Base-by-base conservation (phyloP, 1,140 invertebrate species). In the Lordiphosa mommai region DNA sequence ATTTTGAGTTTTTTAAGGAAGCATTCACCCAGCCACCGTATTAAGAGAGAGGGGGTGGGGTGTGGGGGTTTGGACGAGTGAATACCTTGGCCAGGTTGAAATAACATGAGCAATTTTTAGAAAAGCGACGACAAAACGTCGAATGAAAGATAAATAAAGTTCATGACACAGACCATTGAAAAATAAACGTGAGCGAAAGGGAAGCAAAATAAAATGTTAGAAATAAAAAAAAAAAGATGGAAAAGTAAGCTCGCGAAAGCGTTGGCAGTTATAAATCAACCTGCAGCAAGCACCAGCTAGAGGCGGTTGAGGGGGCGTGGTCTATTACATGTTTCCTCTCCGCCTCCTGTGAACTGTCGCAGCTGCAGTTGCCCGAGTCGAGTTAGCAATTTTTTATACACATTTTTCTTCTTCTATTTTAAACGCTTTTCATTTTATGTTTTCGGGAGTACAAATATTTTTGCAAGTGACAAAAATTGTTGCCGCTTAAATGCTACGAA, bases 81-180 rank as follows among this genome's bases (percentile, higher is more conserved):
- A 29, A 27, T 46, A 29, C 43, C 48, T 50, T 71, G 52, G 66
- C 51, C 76, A 84, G 77, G 66, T 71, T 77, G 77, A 85, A 82
- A 82, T 77, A 84, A 82, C 72, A 82, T 65, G 77, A 68, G 58
- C 48, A 69, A 72, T 82, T 84, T 74, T 85, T 79, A 85, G 79
- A 79, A 69, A 69, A 84, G 61, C 58, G 72, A 72, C 69, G 82
- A 82, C 72, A 71, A 71, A 86, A 86, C 73, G 82, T 86, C 82
- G 82, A 86, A 86, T 86, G 82, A 77, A 86, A 86, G 82, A 86
- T 86, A 86, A 86, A 86, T 86, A 86, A 77, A 82, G 80, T 48
- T 59, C 47, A 60, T 52, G 36, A 14, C 43, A 32, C 52, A 46
- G 52, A 43, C 44, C 20, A 43, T 8, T 12, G 27, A 29, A 46